Evolutionary conservation across 1,140 invertebrate genomes (phyloP), one percentile per base, ranked within the genome.

Genomic region (Drosophila sp.): DNA sequence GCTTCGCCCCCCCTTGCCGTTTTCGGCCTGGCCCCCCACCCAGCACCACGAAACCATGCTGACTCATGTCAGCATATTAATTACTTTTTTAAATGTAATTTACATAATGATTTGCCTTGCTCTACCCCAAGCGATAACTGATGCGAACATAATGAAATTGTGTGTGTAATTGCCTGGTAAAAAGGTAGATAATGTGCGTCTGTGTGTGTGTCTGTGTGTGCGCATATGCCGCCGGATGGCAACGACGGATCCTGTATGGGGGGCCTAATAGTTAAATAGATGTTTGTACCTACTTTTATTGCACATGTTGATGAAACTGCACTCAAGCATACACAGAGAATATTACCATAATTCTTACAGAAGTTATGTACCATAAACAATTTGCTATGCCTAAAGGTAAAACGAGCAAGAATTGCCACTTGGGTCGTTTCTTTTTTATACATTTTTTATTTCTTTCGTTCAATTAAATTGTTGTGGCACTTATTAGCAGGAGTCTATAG

Each of bases 81-180:
- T 89, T 84, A 89, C 69, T 79, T 87, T 82, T 77, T 76, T 56
- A 73, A 80, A 80, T 84, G 77, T 62, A 84, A 89, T 89, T 89
- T 84, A 58, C 85, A 89, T 89, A 84, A 89, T 83, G 57, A 77
- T 79, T 80, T 66, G 66, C 67, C 67, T 63, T 64, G 68, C 68
- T 27, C 44, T 27, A 50, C 44, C 30, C 17, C 29, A 54, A 17
- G 38, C 75, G 65, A 66, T 69, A 65, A 72, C 50, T 63, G 76
- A 70, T 56, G 65, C 70, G 63, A 67, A 32, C 47, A 62, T 78
- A 75, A 89, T 72, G 60, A 75, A 85, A 81, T 90, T 75, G 77
- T 61, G 66, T 72, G 80, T 67, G 74, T 85, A 80, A 84, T 89
- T 80, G 66, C 80, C 74, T 56, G 38, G 41, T 41, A 65, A 41